Percentiles rank a stretch among this genome's conserved stretches.
Evolutionary conservation across 2,797 vertebrate genomes (phyloP).

Genomic region (Astyanax mexicanus): DNA sequence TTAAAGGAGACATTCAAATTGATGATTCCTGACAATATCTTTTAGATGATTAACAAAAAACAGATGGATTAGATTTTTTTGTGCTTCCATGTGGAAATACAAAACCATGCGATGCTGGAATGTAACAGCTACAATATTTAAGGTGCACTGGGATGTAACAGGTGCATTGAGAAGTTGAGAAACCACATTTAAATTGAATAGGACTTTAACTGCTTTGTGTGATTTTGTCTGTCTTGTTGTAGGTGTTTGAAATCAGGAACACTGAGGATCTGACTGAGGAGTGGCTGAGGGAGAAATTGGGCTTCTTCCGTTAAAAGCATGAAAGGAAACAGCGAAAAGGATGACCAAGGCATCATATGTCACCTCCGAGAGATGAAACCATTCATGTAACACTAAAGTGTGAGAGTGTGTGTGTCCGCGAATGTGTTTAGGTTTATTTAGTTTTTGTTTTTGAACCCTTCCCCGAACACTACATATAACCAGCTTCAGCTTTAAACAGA

Average conservation of each 20-base stretch:
- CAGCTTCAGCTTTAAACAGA: conserved; percentile 63
- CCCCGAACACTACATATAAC: conserved; percentile 54
- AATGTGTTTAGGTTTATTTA: conserved; percentile 49
- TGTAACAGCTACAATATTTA: too few species aligned
- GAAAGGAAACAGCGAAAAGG: conserved; percentile 44
- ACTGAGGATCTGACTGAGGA: conserved; percentile 85
- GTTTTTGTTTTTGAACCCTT: not conserved
- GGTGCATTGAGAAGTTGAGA: too few species aligned
- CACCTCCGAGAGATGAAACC: conserved; percentile 61
- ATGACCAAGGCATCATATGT: conserved; percentile 62
- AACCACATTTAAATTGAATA: too few species aligned
- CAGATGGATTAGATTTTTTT: too few species aligned
- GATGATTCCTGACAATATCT: too few species aligned
- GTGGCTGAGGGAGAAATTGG: conserved; percentile 82
- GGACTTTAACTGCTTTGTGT: too few species aligned
- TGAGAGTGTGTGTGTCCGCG: conserved; percentile 49
- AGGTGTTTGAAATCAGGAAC: conserved; percentile 87
- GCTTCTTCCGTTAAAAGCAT: conserved; percentile 77
- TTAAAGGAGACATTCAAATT: too few species aligned
- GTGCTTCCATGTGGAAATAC: too few species aligned
- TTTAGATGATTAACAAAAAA: too few species aligned
- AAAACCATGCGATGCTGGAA: too few species aligned
- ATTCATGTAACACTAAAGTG: conserved; percentile 65
- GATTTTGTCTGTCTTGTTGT: conserved; percentile 6
- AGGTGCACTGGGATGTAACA: too few species aligned